Conservation (phyloP, 2,797 vertebrate genomes). For the Chelon auratus region DNA sequence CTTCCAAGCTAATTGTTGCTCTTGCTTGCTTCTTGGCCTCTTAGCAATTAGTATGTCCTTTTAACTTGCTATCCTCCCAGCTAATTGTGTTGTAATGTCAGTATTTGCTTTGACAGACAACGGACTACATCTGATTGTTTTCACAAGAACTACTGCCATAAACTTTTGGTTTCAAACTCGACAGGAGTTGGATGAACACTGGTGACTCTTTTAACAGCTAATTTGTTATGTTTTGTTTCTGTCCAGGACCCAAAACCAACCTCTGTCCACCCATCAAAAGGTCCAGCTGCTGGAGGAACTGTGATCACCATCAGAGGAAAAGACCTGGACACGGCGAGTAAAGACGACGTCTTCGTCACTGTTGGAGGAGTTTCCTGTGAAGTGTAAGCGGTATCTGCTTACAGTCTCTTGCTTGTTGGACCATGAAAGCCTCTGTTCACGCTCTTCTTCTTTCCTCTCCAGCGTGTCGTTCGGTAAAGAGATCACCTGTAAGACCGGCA, state of each 20-base stretch:
- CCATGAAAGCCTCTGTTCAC: not conserved
- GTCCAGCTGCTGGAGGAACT: slow-evolving; percentile 89
- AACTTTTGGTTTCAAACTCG: too few species aligned
- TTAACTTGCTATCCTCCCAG: too few species aligned
- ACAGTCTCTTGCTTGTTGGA: too few species aligned
- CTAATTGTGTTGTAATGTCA: too few species aligned
- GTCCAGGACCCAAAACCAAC: slow-evolving; percentile 86
- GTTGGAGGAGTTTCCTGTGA: slow-evolving; percentile 85
- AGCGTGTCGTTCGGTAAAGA: slow-evolving; percentile 73
- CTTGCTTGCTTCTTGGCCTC: too few species aligned
- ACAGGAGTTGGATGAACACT: too few species aligned
- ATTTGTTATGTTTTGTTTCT: not conserved
- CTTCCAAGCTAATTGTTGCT: too few species aligned
- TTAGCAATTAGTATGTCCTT: too few species aligned
- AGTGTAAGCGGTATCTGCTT: slow-evolving; percentile 84
- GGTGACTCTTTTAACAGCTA: too few species aligned
- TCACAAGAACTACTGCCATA: too few species aligned
- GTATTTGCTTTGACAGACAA: too few species aligned
- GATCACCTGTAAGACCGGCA: slow-evolving; percentile 81
- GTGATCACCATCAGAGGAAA: slow-evolving; percentile 88
- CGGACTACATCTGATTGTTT: too few species aligned
- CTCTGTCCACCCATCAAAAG: slow-evolving; percentile 73
- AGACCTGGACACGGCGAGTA: slow-evolving; percentile 89
- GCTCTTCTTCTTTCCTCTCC: slow-evolving; percentile 1
- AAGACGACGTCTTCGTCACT: slow-evolving; percentile 86